These are phyloP conservation scores for Brachylomia viminalis DNA, from an alignment of 2,888 invertebrate genomes.

Conservation along the genomic window DNA sequence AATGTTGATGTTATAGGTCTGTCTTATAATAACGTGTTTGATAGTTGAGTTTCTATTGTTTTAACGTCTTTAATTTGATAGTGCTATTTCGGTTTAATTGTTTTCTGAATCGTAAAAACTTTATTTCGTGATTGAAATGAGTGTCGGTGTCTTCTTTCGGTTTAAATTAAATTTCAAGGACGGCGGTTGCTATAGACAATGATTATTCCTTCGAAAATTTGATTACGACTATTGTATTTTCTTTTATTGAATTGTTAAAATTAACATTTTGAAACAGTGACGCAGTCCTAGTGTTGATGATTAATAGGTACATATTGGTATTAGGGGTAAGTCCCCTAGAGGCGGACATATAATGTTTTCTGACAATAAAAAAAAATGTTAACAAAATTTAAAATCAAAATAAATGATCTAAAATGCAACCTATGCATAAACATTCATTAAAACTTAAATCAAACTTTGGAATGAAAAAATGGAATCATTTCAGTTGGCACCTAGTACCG, in stretches of 20 bases:
- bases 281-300: neutral
- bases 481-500: too few relatives aligned
- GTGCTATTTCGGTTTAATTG: constrained; percentile 19
- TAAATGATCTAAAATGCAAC: too few relatives aligned
- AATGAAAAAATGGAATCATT: too few relatives aligned
- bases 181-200: neutral
- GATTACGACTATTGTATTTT: neutral
- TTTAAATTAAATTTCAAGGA: constrained; percentile 5
- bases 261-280: neutral
- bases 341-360: too few relatives aligned
- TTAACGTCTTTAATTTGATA: constrained; percentile 17
- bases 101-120: constrained; percentile 15
- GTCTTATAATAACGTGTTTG: constrained; percentile 12
- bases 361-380: too few relatives aligned
- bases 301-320: neutral
- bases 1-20: constrained; percentile 30
- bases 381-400: too few relatives aligned
- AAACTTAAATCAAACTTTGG: too few relatives aligned
- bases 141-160: constrained; percentile 11
- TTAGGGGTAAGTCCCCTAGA: too few relatives aligned
- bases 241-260: neutral
- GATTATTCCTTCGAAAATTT: neutral
- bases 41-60: constrained; percentile 5
- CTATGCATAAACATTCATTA: too few relatives aligned
- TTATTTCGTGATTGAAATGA: constrained; percentile 6